Evolutionary conservation across 1,140 invertebrate species (phyloP).

Genomic region (Halictus rubicundus): DNA sequence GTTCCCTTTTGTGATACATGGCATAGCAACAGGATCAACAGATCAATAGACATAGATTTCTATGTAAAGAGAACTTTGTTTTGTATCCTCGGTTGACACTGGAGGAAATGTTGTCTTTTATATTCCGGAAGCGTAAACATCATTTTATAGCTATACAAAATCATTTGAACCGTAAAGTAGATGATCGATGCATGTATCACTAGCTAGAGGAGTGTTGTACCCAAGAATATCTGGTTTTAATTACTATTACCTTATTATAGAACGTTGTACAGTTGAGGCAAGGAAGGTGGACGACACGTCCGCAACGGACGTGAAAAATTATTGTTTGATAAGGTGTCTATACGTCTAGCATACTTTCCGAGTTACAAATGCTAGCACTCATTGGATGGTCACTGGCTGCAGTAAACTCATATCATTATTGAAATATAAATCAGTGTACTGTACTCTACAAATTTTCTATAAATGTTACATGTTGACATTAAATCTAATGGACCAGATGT

Average conservation of each 20-base stretch:
- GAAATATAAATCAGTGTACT: slow-evolving; percentile 75
- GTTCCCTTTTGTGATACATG: slow-evolving; percentile 42
- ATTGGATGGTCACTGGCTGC: slow-evolving; percentile 67
- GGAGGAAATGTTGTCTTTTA: neutral
- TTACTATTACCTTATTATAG: slow-evolving; percentile 11
- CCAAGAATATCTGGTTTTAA: slow-evolving; percentile 24
- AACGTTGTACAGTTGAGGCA: slow-evolving; percentile 17
- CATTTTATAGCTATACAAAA: neutral
- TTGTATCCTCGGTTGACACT: no score
- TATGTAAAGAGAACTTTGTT: neutral
- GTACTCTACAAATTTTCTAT: slow-evolving; percentile 80
- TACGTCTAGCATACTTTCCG: slow-evolving; percentile 48
- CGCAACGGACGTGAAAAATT: slow-evolving; percentile 3
- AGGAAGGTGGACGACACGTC: slow-evolving; percentile 1
- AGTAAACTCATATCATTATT: slow-evolving; percentile 77
- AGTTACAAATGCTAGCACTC: slow-evolving; percentile 63
- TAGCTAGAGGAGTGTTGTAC: neutral
- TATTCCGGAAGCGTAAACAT: slow-evolving; percentile 7
- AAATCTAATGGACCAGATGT: slow-evolving; percentile 79
- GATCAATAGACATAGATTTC: slow-evolving; percentile 10
- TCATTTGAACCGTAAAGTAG: neutral
- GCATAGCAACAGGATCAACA: slow-evolving; percentile 20
- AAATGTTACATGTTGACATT: slow-evolving; percentile 77
- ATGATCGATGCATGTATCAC: slow-evolving; percentile 21
- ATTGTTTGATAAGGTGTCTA: slow-evolving; percentile 33